Evolutionary conservation across 2,888 invertebrate genomes (phyloP).

Genomic region (Drosophila tanythrix): DNA sequence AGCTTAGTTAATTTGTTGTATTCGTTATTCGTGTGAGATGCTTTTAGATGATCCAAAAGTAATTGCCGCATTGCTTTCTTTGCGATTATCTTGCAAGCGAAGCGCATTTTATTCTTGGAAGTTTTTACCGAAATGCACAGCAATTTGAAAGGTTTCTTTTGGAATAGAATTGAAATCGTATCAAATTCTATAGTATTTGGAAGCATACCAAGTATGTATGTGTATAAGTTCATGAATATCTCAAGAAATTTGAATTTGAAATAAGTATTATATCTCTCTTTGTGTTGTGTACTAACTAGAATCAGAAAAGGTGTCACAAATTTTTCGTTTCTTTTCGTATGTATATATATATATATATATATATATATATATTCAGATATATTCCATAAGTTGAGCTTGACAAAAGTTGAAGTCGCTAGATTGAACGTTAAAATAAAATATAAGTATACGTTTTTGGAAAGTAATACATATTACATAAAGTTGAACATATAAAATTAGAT

Average conservation of each 20-base stretch:
- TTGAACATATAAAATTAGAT: conserved; percentile 38
- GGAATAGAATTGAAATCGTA: conserved; percentile 5
- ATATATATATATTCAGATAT: conserved; percentile 10
- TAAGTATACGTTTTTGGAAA: conserved; percentile 46
- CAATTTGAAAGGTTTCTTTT: background rate
- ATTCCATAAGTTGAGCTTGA: conserved; percentile 44
- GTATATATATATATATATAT: conserved; percentile 5
- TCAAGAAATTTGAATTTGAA: conserved; percentile 28
- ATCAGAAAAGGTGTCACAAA: conserved; percentile 39
- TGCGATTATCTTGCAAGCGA: conserved; percentile 32
- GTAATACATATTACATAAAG: conserved; percentile 52
- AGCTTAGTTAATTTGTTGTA: conserved; percentile 39
- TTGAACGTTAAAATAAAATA: conserved; percentile 43
- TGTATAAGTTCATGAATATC: conserved; percentile 7
- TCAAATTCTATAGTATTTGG: conserved; percentile 18
- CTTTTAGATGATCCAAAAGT: conserved; percentile 64
- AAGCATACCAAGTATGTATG: conserved; percentile 26
- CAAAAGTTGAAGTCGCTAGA: conserved; percentile 73
- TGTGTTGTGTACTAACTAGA: conserved; percentile 31
- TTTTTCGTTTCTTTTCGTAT: conserved; percentile 12
- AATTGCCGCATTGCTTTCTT: conserved; percentile 23
- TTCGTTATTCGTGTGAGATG: conserved; percentile 49
- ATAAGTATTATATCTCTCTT: conserved; percentile 10
- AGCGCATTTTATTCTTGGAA: conserved; percentile 16
- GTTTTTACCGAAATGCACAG: conserved; percentile 10